These are phyloP conservation scores for Trematomus loennbergii DNA, from an alignment of 2,113 vertebrate genomes.

Conservation along the genomic window DNA sequence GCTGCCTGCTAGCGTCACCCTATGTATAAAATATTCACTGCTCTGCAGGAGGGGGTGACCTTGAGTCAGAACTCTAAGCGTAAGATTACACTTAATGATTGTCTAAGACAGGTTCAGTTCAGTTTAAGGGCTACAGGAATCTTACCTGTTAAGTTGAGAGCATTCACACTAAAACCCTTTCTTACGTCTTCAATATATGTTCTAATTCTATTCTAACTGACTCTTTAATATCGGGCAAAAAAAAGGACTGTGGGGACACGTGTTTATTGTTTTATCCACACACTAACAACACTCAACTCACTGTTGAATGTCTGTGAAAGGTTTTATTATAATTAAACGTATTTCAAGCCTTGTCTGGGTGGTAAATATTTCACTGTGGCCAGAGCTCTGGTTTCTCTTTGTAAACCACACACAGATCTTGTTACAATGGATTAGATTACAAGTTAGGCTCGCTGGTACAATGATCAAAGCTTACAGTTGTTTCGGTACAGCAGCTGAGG, in stretches of 20 bases:
- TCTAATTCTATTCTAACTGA: too few species aligned
- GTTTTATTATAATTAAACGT: background rate
- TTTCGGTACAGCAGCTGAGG: background rate
- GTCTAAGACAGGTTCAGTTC: background rate
- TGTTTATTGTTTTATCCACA: too few species aligned
- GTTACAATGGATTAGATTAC: conserved; percentile 66
- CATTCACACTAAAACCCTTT: background rate
- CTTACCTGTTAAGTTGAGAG: background rate
- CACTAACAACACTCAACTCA: too few species aligned
- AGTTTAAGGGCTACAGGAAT: background rate
- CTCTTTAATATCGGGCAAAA: too few species aligned
- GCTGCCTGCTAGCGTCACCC: conserved; percentile 47
- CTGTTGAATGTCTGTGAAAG: too few species aligned
- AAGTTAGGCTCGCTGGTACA: background rate
- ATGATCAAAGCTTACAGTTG: background rate
- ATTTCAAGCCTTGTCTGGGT: background rate
- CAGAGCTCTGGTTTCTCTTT: conserved; percentile 69
- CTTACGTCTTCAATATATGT: too few species aligned
- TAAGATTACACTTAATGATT: conserved; percentile 31
- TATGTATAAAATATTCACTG: conserved; percentile 80
- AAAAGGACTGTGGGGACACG: too few species aligned
- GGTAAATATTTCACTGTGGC: conserved; percentile 78
- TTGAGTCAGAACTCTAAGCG: conserved; percentile 2
- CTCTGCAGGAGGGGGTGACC: conserved; percentile 50
- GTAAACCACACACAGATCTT: conserved; percentile 40